These are phyloP conservation scores for Syngnathus floridae DNA, from an alignment of 2,113 vertebrate species.

Conservation along the genomic window DNA sequence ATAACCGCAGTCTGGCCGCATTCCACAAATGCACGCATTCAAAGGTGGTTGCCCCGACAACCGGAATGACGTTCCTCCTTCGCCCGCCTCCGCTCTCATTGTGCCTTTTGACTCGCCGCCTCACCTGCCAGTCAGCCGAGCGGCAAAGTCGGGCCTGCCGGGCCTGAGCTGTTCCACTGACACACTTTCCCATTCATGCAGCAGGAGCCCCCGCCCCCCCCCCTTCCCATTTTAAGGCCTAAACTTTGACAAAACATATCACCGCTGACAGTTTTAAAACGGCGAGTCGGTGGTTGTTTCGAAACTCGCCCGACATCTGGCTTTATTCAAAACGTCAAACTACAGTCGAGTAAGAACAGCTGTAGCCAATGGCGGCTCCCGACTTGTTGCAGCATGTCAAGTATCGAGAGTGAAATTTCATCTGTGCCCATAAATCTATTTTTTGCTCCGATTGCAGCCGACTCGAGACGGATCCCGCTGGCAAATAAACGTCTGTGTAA, in stretches of 20 bases:
- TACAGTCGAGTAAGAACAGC: conserved; percentile 18
- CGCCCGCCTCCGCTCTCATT: conserved; percentile 37
- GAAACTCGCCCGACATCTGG: conserved; percentile 39
- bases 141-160: conserved; percentile 39
- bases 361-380: conserved; percentile 45
- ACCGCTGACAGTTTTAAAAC: conserved; percentile 3
- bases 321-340: conserved; percentile 21
- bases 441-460: conserved; percentile 51
- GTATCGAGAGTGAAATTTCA: conserved; percentile 65
- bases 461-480: conserved; percentile 19
- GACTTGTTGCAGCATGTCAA: conserved; percentile 63
- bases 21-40: conserved; percentile 69
- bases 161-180: conserved; percentile 69
- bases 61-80: conserved; percentile 38
- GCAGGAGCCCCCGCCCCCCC: conserved; percentile 4
- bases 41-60: conserved; percentile 67
- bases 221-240: conserved; percentile 49
- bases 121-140: conserved; percentile 59
- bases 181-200: conserved; percentile 65
- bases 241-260: conserved; percentile 3
- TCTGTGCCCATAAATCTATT: conserved; percentile 71
- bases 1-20: conserved; percentile 69
- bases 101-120: conserved; percentile 37
- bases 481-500: conserved; percentile 40
- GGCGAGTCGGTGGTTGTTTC: conserved; percentile 16